These are phyloP conservation scores for Himalopsyche anomala DNA, from an alignment of 2,888 invertebrate genomes.

Conservation along the genomic window DNA sequence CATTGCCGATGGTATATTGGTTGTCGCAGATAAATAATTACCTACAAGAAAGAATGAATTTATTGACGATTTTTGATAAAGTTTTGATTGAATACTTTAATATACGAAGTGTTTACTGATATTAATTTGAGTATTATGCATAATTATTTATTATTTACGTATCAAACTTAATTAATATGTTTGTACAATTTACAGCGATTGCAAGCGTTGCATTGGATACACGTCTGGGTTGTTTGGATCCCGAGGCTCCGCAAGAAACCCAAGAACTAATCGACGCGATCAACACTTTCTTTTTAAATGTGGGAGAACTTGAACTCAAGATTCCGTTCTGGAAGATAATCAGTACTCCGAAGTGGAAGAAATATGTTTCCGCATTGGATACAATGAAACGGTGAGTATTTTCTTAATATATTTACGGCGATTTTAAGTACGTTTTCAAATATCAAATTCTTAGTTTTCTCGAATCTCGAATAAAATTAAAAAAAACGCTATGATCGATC, in stretches of 20 bases:
- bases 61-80: too few species aligned
- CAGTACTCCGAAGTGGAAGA: conserved; percentile 79
- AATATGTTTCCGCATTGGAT: conserved; percentile 81
- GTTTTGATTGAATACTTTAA: too few species aligned
- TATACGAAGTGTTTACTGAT: too few species aligned
- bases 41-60: too few species aligned
- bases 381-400: conserved; percentile 81
- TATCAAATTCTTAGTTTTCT: too few species aligned
- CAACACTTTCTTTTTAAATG: conserved; percentile 81
- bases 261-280: conserved; percentile 82
- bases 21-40: too few species aligned
- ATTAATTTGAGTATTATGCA: too few species aligned
- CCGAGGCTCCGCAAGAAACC: conserved; percentile 76
- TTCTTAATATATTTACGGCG: too few species aligned
- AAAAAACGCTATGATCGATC: too few species aligned
- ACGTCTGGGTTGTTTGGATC: conserved; percentile 80
- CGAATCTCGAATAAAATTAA: too few species aligned
- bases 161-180: not conserved
- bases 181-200: conserved; percentile 74
- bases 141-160: not conserved
- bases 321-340: conserved; percentile 83
- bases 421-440: too few species aligned
- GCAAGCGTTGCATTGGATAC: conserved; percentile 82
- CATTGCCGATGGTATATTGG: too few species aligned
- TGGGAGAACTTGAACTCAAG: conserved; percentile 80